Conservation (phyloP, 2,888 invertebrate genomes). For the Hypselothyrea guttata region DNA sequence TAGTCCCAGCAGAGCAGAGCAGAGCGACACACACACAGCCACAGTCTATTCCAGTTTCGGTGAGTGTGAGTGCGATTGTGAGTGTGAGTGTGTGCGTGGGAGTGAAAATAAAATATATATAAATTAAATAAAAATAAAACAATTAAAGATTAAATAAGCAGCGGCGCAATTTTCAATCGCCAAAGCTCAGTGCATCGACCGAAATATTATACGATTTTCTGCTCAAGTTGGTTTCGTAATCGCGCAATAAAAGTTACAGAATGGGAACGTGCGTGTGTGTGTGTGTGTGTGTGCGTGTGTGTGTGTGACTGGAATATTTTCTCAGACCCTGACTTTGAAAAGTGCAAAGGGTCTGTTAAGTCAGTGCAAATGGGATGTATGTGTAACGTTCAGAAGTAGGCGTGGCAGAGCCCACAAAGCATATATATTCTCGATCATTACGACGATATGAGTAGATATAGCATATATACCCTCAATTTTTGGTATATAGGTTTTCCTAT, state of each 20-base stretch:
- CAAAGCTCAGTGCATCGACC: slow-evolving; percentile 39
- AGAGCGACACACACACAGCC: slow-evolving; percentile 50
- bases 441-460: too few species aligned
- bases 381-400: too few species aligned
- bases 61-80: slow-evolving; percentile 55
- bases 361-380: too few species aligned
- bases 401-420: too few species aligned
- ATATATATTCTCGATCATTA: too few species aligned
- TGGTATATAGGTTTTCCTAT: too few species aligned
- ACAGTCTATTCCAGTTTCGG: slow-evolving; percentile 56
- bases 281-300: slow-evolving; percentile 14
- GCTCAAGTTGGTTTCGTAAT: slow-evolving; percentile 50
- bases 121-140: slow-evolving; percentile 25
- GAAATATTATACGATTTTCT: slow-evolving; percentile 14
- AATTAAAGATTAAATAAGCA: slow-evolving; percentile 8
- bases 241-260: slow-evolving; percentile 34
- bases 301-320: slow-evolving; percentile 27
- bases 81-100: slow-evolving; percentile 35
- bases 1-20: slow-evolving; percentile 53
- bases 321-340: too few species aligned
- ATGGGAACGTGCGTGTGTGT: slow-evolving; percentile 18
- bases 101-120: slow-evolving; percentile 17
- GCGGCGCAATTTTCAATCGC: slow-evolving; percentile 27
- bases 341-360: too few species aligned
- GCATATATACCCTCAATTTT: too few species aligned